Evolutionary conservation across 2,888 invertebrate genomes (phyloP).

Genomic region (Cybosia mesomella): DNA sequence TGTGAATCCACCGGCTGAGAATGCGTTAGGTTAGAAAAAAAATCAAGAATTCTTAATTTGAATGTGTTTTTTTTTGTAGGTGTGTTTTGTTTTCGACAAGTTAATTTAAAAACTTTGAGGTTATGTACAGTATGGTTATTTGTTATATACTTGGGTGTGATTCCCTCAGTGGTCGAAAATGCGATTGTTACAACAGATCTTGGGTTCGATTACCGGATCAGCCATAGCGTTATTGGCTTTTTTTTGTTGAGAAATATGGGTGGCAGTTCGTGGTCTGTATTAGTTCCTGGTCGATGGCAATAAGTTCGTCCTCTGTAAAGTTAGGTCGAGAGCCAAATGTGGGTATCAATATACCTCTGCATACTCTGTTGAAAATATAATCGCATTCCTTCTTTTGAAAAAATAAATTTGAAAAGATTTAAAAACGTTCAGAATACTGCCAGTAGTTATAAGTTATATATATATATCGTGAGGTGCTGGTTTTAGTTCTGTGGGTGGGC

Average conservation of each 20-base stretch:
- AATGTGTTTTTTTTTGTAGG: slow-evolving; percentile 51
- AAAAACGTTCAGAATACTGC: too few species aligned
- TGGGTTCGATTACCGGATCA: not conserved
- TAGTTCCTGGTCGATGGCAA: not conserved
- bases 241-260: not conserved
- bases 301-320: too few species aligned
- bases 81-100: not conserved
- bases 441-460: too few species aligned
- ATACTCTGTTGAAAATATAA: too few species aligned
- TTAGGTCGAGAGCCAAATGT: too few species aligned
- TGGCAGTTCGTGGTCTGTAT: not conserved
- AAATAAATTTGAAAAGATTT: too few species aligned
- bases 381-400: too few species aligned
- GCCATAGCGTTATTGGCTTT: not conserved
- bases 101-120: not conserved
- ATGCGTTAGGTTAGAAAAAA: slow-evolving; percentile 72
- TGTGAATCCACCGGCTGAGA: slow-evolving; percentile 79
- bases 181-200: not conserved
- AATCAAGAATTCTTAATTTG: slow-evolving; percentile 66
- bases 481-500: too few species aligned
- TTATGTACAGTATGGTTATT: not conserved
- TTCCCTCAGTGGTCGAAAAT: not conserved
- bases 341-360: too few species aligned
- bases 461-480: too few species aligned
- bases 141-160: not conserved